Percentiles rank a stretch among this genome's conserved stretches.
Evolutionary conservation across 1,140 invertebrate species (phyloP).

Genomic region (Bombus difficillimus): DNA sequence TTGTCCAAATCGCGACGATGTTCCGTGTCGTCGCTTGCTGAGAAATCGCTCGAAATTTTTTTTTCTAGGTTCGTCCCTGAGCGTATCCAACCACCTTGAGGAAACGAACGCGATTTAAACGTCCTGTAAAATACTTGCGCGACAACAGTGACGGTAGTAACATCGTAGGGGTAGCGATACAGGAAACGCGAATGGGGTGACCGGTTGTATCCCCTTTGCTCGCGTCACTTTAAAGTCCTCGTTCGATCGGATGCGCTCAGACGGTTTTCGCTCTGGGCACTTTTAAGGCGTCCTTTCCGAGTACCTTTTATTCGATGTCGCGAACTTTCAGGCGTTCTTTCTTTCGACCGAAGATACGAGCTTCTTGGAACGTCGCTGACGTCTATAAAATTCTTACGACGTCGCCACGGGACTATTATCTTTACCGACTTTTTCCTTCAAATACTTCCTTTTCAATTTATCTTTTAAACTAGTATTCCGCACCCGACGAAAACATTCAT

Average conservation of each 20-base stretch:
- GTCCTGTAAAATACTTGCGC: neutral
- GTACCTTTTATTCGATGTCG: conserved; percentile 35
- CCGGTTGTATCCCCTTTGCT: neutral
- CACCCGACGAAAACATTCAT: neutral
- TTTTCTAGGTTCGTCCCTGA: neutral
- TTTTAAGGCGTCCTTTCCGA: conserved; percentile 32
- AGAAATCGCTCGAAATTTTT: neutral
- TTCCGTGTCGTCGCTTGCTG: neutral
- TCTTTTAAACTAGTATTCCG: neutral
- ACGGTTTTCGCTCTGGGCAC: conserved; percentile 18
- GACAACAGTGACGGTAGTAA: neutral
- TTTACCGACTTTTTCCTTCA: neutral
- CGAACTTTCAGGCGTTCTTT: neutral
- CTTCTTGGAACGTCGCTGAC: neutral
- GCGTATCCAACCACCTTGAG: neutral
- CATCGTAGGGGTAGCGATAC: no score
- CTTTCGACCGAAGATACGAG: neutral
- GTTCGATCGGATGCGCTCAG: conserved; percentile 26
- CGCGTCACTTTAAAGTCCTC: conserved; percentile 1
- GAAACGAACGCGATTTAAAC: conserved; percentile 33
- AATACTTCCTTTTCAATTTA: neutral
- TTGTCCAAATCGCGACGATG: neutral
- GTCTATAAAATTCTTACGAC: conserved; percentile 4
- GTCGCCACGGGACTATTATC: neutral
- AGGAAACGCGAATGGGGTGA: neutral